Percentiles rank a stretch among this genome's conserved stretches.
Conservation (phyloP, 2,113 vertebrate species). For the Sapajus apella region DNA sequence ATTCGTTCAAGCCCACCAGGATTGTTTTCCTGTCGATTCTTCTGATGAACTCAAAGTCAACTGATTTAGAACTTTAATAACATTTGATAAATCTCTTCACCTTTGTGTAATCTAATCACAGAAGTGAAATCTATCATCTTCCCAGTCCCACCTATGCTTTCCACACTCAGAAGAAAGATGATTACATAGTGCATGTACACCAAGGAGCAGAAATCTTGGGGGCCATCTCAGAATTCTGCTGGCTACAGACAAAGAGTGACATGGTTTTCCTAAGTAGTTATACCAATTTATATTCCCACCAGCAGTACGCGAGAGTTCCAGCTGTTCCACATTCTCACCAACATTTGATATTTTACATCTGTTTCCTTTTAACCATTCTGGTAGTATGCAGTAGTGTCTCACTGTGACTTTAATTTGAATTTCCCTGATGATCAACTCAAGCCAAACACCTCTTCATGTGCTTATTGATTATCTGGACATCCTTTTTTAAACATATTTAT, state of each 20-base stretch:
- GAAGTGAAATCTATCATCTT: not conserved
- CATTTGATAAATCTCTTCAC: not conserved
- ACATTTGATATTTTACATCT: not conserved
- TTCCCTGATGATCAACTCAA: not conserved
- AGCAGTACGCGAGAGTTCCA: not conserved
- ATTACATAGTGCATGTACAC: not conserved
- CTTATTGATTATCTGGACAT: not conserved
- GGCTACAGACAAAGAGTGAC: not conserved
- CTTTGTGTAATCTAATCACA: not conserved
- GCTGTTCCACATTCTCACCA: not conserved
- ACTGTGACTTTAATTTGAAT: not conserved
- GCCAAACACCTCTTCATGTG: not conserved
- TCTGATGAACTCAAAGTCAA: constrained; percentile 36
- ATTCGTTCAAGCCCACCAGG: not conserved
- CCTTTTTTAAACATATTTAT: not conserved
- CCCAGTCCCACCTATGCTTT: not conserved
- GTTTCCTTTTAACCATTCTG: not conserved
- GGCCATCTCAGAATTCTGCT: not conserved
- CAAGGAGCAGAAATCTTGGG: not conserved
- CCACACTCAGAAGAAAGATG: not conserved
- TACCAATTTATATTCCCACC: not conserved
- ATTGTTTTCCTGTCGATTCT: not conserved
- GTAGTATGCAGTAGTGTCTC: not conserved
- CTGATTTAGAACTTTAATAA: not conserved
- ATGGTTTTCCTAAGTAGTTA: not conserved